A percentile compares a stretch with the other conserved stretches of the same genome.
Evolutionary conservation across 1,140 invertebrate genomes (phyloP).

Genomic region (Drosophila miranda): DNA sequence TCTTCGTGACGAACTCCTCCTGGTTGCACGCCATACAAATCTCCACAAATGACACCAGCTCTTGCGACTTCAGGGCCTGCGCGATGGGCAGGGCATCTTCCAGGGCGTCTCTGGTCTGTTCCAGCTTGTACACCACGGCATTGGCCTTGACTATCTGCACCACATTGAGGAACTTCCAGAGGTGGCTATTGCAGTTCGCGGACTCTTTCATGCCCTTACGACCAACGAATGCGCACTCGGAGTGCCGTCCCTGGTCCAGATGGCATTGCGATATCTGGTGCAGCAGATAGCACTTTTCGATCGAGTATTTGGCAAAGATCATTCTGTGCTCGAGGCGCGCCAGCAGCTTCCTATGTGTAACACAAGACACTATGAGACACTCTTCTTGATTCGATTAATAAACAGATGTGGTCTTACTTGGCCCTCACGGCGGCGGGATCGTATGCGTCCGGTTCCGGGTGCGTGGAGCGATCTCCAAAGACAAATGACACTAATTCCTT

Average conservation of each 20-base stretch:
- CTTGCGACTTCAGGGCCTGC: conserved; percentile 11
- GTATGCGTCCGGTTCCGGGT: conserved; percentile 40
- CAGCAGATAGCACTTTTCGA: conserved; percentile 72
- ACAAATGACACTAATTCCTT: conserved; percentile 57
- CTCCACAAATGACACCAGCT: conserved; percentile 40
- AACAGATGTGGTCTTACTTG: conserved; percentile 18
- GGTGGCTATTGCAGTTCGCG: conserved; percentile 50
- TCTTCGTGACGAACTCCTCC: conserved; percentile 31
- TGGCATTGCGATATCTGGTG: conserved; percentile 60
- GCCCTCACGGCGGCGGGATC: conserved; percentile 30
- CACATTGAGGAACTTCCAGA: conserved; percentile 63
- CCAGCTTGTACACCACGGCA: conserved; percentile 65
- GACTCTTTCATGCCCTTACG: conserved; percentile 58
- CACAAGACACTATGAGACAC: too few relatives aligned
- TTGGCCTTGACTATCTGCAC: conserved; percentile 70
- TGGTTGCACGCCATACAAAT: conserved; percentile 39
- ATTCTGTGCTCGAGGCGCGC: conserved; percentile 60
- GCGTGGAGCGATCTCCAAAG: conserved; percentile 72
- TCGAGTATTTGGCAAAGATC: conserved; percentile 65
- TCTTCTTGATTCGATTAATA: too few relatives aligned
- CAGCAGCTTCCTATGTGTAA: conserved; percentile 11
- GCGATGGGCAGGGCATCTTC: conserved; percentile 51
- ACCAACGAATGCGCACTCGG: conserved; percentile 67
- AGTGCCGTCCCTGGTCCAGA: conserved; percentile 56
- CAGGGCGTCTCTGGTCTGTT: conserved; percentile 60